Evolutionary conservation across 53 echinoderm and acorn worm genomes (phyloP), one percentile per base, ranked within the genome.

Genomic region (Antedon mediterranea): DNA sequence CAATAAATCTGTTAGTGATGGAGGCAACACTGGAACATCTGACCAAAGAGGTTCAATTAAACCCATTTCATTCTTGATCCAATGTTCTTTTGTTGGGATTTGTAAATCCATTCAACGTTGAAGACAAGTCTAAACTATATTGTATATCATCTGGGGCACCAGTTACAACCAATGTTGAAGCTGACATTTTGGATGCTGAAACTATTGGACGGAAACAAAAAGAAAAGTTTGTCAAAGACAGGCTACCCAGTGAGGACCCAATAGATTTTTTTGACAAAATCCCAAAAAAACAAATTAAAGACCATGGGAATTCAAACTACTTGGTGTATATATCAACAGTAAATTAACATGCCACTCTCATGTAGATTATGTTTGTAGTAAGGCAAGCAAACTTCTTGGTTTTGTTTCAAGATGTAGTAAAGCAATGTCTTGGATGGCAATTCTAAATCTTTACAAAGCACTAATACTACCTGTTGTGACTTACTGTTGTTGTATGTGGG

Each of bases 101-200:
- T 80, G 72, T 73, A 7, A 80, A 80, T 72, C 79, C 79, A 29
- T 79, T 79, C 74, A 79, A 73, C 71, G 28, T 85, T 28, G 80
- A 33, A 28, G 80, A 85, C 76, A 85, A 85, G 33, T 85, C 84
- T 85, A 79, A 44, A 75, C 78, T 84, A 33, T 84, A 84, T 70
- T 44, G 37, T 33, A 31, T 84, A 33, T 4, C 80, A 9, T 84
- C 85, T 42, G 83, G 78, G 71, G 83, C 83, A 78, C 78, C 78
- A 71, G 80, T 33, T 81, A 73, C 74, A 71, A 43, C 29, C 18
- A 83, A 78, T 71, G 79, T 30, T 5, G 80, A 80, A 32, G 3
- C 29, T 31, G 80, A 72, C 72, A 80, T 80, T 72, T 6, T 72
- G 0, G 72, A n/a, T 72, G 80, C 80, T 13, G 75, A 32, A 3